These are phyloP conservation scores for Epinephelus malabaricus DNA, from an alignment of 2,797 vertebrate genomes.

Conservation along the genomic window DNA sequence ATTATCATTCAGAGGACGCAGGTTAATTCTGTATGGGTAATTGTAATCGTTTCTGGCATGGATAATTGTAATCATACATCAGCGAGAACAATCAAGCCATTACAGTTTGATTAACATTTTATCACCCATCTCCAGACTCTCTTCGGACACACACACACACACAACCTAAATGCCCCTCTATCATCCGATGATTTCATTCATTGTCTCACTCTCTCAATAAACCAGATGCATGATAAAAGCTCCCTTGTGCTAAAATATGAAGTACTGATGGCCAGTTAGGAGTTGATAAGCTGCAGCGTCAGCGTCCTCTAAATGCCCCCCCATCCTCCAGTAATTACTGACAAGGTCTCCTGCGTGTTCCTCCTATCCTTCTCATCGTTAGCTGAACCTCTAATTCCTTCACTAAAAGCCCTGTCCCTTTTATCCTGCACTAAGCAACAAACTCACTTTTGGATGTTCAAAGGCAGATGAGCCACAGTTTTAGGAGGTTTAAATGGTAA, in stretches of 20 bases:
- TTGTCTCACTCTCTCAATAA: conserved; percentile 36
- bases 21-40: conserved; percentile 21
- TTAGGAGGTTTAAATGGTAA: conserved; percentile 3
- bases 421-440: conserved; percentile 21
- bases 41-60: neutral
- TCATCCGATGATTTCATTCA: conserved; percentile 48
- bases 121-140: conserved; percentile 34
- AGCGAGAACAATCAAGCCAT: conserved; percentile 28
- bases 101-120: conserved; percentile 47
- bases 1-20: neutral
- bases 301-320: conserved; percentile 69
- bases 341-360: conserved; percentile 46
- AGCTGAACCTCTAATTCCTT: conserved; percentile 42
- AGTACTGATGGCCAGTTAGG: conserved; percentile 55
- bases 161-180: conserved; percentile 21
- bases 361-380: conserved; percentile 30
- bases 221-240: conserved; percentile 59
- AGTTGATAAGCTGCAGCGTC: conserved; percentile 62
- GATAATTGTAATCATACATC: conserved; percentile 31
- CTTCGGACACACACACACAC: conserved; percentile 19
- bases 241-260: conserved; percentile 55
- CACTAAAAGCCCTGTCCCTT: conserved; percentile 23
- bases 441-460: conserved; percentile 19
- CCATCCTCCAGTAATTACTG: conserved; percentile 58
- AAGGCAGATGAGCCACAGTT: conserved; percentile 12